phyloP scores from a whole-genome alignment of 2,113 vertebrate genomes.

The Parotia lawesii region DNA sequence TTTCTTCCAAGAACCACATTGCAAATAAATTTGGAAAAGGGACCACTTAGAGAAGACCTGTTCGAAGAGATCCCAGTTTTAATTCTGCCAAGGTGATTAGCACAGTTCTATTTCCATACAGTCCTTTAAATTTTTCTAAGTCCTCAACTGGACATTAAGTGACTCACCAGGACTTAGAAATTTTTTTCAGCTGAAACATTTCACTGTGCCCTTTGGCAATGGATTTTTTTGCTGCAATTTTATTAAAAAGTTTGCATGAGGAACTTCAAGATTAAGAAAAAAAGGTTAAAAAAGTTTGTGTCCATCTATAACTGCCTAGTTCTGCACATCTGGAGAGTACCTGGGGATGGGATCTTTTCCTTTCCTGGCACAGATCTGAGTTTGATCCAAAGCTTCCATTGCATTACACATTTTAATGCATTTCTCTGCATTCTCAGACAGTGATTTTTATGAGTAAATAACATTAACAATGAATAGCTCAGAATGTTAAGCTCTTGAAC shows the following conservation, averaged over 20 bases:
- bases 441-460: slow-evolving; percentile 50
- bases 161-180: not conserved
- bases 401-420: slow-evolving; percentile 16
- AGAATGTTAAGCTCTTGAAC: slow-evolving; percentile 33
- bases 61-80: not conserved
- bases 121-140: not conserved
- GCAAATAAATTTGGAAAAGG: not conserved
- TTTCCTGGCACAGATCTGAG: slow-evolving; percentile 10
- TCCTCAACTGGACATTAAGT: not conserved
- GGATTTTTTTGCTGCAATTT: not conserved
- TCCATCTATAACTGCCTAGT: not conserved
- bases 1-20: not conserved
- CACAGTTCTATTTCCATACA: not conserved
- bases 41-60: not conserved
- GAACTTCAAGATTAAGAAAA: not conserved
- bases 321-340: not conserved
- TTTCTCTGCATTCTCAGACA: slow-evolving; percentile 43
- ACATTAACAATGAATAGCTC: slow-evolving; percentile 11
- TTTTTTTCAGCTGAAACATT: not conserved
- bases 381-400: slow-evolving; percentile 20
- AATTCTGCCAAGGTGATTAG: not conserved
- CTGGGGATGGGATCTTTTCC: not conserved
- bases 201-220: slow-evolving; percentile 16
- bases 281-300: not conserved
- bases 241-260: not conserved